Evolutionary conservation across 2,113 vertebrate genomes (phyloP).

Genomic region (Emydocephalus ijimae): DNA sequence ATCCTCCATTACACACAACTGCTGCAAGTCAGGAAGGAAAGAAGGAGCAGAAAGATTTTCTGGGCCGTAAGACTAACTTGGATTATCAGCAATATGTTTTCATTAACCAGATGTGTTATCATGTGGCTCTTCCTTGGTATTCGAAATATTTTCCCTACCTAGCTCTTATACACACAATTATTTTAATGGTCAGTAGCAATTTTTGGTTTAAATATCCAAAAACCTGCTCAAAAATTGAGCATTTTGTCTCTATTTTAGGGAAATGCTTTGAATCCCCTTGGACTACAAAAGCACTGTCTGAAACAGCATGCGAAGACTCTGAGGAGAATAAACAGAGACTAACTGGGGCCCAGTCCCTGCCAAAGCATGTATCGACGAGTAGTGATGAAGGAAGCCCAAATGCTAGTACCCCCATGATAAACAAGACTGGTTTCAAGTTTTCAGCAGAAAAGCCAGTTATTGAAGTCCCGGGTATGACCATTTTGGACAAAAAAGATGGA

Average conservation of each 20-base stretch:
- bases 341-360: conserved; percentile 83
- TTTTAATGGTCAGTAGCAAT: conserved; percentile 98
- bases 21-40: conserved; percentile 61
- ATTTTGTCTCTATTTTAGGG: conserved; percentile 96
- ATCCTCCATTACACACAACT: conserved; percentile 65
- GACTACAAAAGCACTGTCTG: conserved; percentile 96
- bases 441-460: conserved; percentile 91
- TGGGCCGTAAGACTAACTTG: conserved; percentile 88
- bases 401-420: conserved; percentile 86
- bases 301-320: conserved; percentile 95
- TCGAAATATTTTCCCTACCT: conserved; percentile 99
- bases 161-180: conserved; percentile 95
- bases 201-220: conserved; percentile 99
- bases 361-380: conserved; percentile 93
- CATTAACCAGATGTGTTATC: conserved; percentile 99
- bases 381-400: conserved; percentile 95
- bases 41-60: conserved; percentile 73
- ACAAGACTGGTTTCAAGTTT: conserved; percentile 89
- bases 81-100: conserved; percentile 99
- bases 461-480: conserved; percentile 92
- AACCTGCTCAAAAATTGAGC: conserved; percentile 97
- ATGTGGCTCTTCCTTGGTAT: conserved; percentile 96
- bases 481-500: conserved; percentile 96
- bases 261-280: conserved; percentile 98
- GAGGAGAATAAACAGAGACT: conserved; percentile 96